These are phyloP conservation scores for Choloepus didactylus DNA, from an alignment of 2,797 vertebrate genomes.

Conservation along the genomic window DNA sequence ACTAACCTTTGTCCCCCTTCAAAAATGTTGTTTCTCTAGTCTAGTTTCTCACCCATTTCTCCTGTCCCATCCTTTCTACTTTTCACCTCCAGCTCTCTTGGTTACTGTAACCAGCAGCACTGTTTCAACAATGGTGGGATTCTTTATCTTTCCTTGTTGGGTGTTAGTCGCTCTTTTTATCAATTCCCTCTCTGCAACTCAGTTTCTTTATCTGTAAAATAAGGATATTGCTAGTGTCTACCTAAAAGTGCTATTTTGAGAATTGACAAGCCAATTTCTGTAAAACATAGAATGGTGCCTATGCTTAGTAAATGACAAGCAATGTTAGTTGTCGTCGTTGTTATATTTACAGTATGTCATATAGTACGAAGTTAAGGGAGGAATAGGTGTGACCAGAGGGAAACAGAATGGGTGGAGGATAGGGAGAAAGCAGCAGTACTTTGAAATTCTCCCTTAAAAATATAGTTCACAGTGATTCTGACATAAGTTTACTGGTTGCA, in stretches of 20 bases:
- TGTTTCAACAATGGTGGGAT: background rate
- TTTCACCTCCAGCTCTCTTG: background rate
- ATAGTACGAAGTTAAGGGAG: background rate
- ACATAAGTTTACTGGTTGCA: background rate
- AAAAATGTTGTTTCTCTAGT: background rate
- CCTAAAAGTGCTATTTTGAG: background rate
- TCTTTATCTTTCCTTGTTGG: background rate
- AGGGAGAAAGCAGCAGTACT: background rate
- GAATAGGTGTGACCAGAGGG: background rate
- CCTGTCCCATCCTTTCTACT: background rate
- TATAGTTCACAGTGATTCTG: background rate
- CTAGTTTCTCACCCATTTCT: background rate
- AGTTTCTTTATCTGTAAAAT: background rate
- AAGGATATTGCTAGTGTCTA: background rate
- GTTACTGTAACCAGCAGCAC: background rate
- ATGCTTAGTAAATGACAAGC: accelerated
- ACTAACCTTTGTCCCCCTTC: background rate
- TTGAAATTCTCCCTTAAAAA: background rate
- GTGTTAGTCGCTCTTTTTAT: background rate
- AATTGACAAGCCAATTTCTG: background rate
- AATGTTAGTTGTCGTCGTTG: background rate
- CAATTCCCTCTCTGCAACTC: background rate
- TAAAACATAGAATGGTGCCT: background rate
- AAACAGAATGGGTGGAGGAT: background rate
- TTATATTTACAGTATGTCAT: background rate